Evolutionary conservation across 2,797 vertebrate genomes (phyloP).

Genomic region (Acanthis flammea): DNA sequence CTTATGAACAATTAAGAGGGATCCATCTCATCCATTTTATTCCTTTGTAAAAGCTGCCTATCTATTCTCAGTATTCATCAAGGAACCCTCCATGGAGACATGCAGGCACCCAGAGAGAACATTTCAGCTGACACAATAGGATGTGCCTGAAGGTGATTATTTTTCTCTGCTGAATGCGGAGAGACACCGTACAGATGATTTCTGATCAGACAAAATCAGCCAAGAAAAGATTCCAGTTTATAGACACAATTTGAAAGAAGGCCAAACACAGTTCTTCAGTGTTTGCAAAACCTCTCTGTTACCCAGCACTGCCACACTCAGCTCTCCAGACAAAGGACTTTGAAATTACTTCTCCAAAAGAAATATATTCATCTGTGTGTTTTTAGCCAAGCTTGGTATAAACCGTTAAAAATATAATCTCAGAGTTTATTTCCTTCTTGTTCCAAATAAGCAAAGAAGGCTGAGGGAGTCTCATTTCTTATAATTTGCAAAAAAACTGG

Average conservation of each 20-base stretch:
- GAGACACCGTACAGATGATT: not conserved
- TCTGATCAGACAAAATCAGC: slow-evolving; percentile 6
- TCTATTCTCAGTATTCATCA: slow-evolving; percentile 7
- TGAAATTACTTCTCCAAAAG: not conserved
- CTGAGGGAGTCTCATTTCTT: not conserved
- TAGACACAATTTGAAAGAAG: not conserved
- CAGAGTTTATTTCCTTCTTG: fast-evolving
- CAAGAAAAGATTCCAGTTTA: not conserved
- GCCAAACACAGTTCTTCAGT: not conserved
- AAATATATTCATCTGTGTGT: not conserved
- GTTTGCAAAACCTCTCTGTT: not conserved
- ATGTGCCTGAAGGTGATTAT: slow-evolving; percentile 41
- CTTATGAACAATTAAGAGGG: slow-evolving; percentile 7
- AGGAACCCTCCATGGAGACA: not conserved
- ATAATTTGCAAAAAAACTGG: not conserved
- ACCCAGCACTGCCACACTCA: not conserved
- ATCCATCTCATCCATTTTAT: not conserved
- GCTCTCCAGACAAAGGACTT: not conserved
- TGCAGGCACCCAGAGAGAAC: not conserved
- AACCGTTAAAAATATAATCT: not conserved
- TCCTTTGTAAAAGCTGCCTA: not conserved
- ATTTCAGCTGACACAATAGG: not conserved
- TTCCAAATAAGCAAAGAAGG: not conserved
- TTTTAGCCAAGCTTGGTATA: not conserved
- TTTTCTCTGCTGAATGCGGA: not conserved